Evolutionary conservation across 2,888 invertebrate genomes (phyloP).

Genomic region (Oxyteleia sp.): DNA sequence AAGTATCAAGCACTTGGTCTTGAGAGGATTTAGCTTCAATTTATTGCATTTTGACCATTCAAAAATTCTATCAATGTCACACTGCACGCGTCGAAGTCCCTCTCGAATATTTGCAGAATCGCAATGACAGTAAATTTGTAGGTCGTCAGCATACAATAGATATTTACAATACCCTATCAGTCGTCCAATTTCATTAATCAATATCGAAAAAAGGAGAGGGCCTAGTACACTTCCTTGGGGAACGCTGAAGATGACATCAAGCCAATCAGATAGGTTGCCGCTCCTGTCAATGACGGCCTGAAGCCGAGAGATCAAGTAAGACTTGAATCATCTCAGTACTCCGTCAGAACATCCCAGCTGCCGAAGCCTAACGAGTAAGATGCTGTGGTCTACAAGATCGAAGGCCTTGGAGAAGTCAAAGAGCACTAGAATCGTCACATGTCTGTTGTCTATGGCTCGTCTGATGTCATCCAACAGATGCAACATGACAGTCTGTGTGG

Average conservation of each 20-base stretch:
- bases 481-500: slow-evolving; percentile 9
- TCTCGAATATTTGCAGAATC: no score
- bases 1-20: background rate
- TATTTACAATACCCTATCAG: background rate
- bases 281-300: background rate
- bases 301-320: background rate
- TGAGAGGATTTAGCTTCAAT: background rate
- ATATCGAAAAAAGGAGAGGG: slow-evolving; percentile 1
- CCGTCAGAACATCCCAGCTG: no score
- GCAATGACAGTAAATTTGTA: slow-evolving; percentile 26
- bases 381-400: slow-evolving; percentile 16
- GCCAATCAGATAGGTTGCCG: background rate
- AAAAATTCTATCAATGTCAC: no score
- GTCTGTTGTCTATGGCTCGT: background rate
- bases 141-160: slow-evolving; percentile 18
- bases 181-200: background rate
- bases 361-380: background rate
- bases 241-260: background rate
- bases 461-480: slow-evolving; percentile 11
- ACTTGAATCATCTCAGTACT: no score
- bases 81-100: no score
- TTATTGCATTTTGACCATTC: background rate
- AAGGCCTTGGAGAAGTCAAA: slow-evolving; percentile 39
- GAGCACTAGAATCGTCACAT: slow-evolving; percentile 12
- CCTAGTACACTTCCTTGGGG: slow-evolving; percentile 32